Conservation (phyloP, 2,888 invertebrate genomes). For the Ptychoptera contaminata region DNA sequence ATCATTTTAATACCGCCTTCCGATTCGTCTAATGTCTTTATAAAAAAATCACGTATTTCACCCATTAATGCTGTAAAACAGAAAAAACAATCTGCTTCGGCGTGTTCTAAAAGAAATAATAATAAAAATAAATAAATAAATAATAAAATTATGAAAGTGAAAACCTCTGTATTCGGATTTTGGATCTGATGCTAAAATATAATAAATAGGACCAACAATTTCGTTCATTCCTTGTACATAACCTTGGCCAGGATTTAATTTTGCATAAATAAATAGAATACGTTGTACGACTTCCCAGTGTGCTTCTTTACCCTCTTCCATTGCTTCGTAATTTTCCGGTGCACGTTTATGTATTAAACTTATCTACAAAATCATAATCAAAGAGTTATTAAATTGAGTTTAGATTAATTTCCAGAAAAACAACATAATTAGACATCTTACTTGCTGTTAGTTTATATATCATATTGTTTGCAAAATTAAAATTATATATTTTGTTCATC, state of each 20-base stretch:
- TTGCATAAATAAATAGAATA: slow-evolving; percentile 92
- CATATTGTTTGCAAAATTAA: not conserved
- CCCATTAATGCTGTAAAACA: slow-evolving; percentile 97
- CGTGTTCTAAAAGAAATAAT: slow-evolving; percentile 47
- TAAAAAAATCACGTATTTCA: slow-evolving; percentile 94
- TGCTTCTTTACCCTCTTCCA: slow-evolving; percentile 83
- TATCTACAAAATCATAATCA: slow-evolving; percentile 30
- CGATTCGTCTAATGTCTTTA: slow-evolving; percentile 86
- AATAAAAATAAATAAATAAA: slow-evolving; percentile 7
- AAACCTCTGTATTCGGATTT: slow-evolving; percentile 63
- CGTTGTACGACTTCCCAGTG: slow-evolving; percentile 98
- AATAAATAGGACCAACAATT: slow-evolving; percentile 96
- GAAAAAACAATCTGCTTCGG: slow-evolving; percentile 96
- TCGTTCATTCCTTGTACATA: slow-evolving; percentile 99
- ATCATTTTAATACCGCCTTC: slow-evolving; percentile 80
- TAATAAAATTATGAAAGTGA: slow-evolving; percentile 1
- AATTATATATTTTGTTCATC: not conserved
- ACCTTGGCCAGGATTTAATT: slow-evolving; percentile 93
- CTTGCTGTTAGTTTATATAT: slow-evolving; percentile 7
- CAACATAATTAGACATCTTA: slow-evolving; percentile 4
- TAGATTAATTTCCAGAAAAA: not conserved
- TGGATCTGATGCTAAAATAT: slow-evolving; percentile 86
- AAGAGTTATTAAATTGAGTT: not conserved
- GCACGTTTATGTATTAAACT: slow-evolving; percentile 60
- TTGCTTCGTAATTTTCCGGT: slow-evolving; percentile 64